These are phyloP conservation scores for Tragelaphus oryx DNA, from an alignment of 2,797 vertebrate species.

Conservation along the genomic window DNA sequence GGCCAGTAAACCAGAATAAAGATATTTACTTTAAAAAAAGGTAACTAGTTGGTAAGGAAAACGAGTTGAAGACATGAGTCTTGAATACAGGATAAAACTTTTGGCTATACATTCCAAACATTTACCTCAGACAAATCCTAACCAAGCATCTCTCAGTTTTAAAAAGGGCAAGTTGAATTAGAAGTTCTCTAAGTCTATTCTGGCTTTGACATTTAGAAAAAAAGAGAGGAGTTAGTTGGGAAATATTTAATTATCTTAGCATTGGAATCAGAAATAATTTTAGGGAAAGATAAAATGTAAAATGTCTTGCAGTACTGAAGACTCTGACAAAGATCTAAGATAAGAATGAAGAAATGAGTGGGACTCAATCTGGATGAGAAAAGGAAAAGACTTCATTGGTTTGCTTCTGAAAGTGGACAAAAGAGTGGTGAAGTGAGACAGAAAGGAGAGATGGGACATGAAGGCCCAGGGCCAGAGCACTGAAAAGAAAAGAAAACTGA, in stretches of 20 bases:
- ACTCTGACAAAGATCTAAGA: background rate
- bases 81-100: background rate
- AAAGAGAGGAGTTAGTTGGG: background rate
- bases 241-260: background rate
- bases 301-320: background rate
- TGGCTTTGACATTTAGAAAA: background rate
- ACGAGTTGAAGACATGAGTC: background rate
- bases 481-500: background rate
- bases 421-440: background rate
- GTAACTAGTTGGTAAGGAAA: background rate
- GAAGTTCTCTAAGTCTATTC: background rate
- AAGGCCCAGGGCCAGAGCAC: background rate
- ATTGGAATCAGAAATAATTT: background rate
- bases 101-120: background rate
- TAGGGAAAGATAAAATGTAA: background rate
- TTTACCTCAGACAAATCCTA: background rate
- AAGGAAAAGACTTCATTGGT: background rate
- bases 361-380: background rate
- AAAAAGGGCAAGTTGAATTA: background rate
- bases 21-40: background rate
- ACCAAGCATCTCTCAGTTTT: background rate
- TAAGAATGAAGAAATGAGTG: background rate
- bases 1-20: background rate
- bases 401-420: background rate
- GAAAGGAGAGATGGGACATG: background rate